Conservation (phyloP, 2,888 invertebrate genomes). For the Volucella bombylans region DNA sequence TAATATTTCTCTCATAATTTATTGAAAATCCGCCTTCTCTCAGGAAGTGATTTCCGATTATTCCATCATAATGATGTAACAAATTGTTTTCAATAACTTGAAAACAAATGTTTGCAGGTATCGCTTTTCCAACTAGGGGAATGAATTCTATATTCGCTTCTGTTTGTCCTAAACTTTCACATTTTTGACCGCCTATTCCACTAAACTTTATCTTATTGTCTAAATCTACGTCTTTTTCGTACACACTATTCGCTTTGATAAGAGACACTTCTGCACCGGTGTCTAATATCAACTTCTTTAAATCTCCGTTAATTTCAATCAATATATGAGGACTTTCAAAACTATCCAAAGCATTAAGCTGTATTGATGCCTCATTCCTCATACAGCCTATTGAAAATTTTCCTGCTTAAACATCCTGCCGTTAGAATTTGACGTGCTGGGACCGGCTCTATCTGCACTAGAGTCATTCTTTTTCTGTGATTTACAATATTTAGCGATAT, state of each 20-base stretch:
- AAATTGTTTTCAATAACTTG: constrained; percentile 17
- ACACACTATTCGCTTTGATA: constrained; percentile 30
- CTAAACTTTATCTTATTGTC: constrained; percentile 20
- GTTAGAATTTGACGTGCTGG: constrained; percentile 18
- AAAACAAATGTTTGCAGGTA: neutral
- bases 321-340: constrained; percentile 2
- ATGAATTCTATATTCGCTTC: constrained; percentile 2
- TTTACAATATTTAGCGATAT: constrained; percentile 19
- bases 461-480: neutral
- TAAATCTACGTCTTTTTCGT: constrained; percentile 22
- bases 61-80: constrained; percentile 7
- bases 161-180: constrained; percentile 16
- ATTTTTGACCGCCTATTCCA: constrained; percentile 13
- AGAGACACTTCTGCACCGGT: constrained; percentile 27
- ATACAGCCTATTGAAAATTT: constrained; percentile 23
- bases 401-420: neutral
- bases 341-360: constrained; percentile 27
- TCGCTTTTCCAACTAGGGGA: neutral
- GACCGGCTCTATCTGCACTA: neutral
- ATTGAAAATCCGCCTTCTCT: constrained; percentile 14
- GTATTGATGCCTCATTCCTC: constrained; percentile 25
- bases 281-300: constrained; percentile 23
- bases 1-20: constrained; percentile 11
- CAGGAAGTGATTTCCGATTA: constrained; percentile 17
- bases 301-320: neutral